Base-by-base conservation (phyloP, 2,888 invertebrate genomes). In the Hirtodrosophila confusa region DNA sequence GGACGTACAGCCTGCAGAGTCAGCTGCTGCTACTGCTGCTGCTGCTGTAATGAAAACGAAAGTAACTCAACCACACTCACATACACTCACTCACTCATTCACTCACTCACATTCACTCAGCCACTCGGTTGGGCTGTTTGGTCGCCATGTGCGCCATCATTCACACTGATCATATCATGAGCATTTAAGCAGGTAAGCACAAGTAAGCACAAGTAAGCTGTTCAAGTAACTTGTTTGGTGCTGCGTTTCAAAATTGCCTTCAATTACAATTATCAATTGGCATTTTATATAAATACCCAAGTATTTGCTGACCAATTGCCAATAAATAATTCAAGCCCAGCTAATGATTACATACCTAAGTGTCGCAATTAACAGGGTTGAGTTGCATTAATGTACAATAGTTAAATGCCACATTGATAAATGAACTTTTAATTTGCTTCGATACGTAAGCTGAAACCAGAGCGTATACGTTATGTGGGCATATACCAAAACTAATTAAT, bases 21-120 rank as follows among this genome's bases (percentile, higher is more conserved):
- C 76, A 69, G 72, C 63, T 72, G 17, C 17, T 17, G 75, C 69
- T 67, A 69, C 37, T 58, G 57, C 17, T 10, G 61, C 24, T 48
- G 56, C 9, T 47, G 57, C 48, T 41, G 64, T 70, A 89, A 89
- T 80, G 89, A 89, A 89, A 89, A 80, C 88, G 90, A 89, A 90
- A 90, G 89, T 90, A 80, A 87, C 78, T 64, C 72, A 65, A 74
- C 60, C 24, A 53, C 31, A 65, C 40, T 33, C 39, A 29, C 7
- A 31, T 23, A 37, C 17, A 48, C 55, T 53, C 49, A 39, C 75
- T 58, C 57, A 27, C 43, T 58, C 57, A 23, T 43, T 55, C 60
- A 57, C 51, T 66, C 39, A 63, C 36, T 55, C 55, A 27, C 65
- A 57, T 43, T 50, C 60, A 70, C 60, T 37, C 17, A 33, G 12